Evolutionary conservation across 2,888 invertebrate species (phyloP).

Genomic region (Diachrysia chrysitis): DNA sequence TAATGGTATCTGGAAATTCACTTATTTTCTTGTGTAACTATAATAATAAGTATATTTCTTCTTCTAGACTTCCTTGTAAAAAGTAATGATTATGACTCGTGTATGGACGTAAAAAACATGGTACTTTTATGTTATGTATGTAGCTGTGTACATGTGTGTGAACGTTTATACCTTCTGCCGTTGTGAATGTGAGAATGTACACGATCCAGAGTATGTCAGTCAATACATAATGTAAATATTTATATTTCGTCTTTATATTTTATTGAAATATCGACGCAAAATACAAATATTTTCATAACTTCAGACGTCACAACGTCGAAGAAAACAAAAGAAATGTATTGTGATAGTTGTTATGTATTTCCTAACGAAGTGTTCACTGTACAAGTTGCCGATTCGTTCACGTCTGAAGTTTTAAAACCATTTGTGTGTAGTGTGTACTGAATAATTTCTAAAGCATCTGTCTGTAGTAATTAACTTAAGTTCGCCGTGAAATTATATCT

Average conservation of each 20-base stretch:
- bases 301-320: not conserved
- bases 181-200: not conserved
- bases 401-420: conserved; percentile 19
- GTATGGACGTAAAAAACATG: not conserved
- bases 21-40: not conserved
- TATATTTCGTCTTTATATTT: conserved; percentile 5
- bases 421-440: not conserved
- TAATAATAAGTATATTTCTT: no score
- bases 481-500: not conserved
- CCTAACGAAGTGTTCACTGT: conserved; percentile 9
- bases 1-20: not conserved
- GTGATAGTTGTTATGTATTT: conserved; percentile 4
- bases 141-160: not conserved
- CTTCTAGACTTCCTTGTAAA: not conserved
- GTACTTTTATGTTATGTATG: not conserved
- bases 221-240: not conserved
- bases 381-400: conserved; percentile 29
- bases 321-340: not conserved
- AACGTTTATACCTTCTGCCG: not conserved
- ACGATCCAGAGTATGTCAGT: not conserved
- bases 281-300: conserved; percentile 23
- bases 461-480: conserved; percentile 3
- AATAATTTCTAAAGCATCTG: conserved; percentile 20
- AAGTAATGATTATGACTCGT: not conserved
- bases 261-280: conserved; percentile 8